Conservation (phyloP, 2,888 invertebrate genomes). For the Nezara viridula region DNA sequence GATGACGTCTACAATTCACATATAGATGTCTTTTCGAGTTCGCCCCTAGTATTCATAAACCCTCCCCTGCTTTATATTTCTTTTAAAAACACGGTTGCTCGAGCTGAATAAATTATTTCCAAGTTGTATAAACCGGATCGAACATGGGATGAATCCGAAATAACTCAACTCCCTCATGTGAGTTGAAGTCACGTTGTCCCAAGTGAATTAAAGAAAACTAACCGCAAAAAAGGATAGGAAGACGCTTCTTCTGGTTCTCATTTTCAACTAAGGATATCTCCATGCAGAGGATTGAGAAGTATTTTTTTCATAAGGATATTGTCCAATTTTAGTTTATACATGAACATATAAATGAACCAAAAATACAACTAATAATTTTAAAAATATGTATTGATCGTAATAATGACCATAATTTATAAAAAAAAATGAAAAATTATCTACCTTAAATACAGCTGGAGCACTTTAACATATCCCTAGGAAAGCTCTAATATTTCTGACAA, state of each 20-base stretch:
- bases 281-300: neutral
- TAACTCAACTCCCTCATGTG: conserved; percentile 15
- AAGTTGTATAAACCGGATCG: neutral
- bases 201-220: neutral
- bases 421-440: too few species aligned
- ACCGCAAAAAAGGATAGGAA: neutral
- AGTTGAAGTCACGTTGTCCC: neutral
- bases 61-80: neutral
- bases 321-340: neutral
- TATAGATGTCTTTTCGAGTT: neutral
- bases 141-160: neutral
- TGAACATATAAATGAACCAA: too few species aligned
- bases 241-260: neutral
- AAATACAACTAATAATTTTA: too few species aligned
- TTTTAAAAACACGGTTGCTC: neutral
- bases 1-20: neutral
- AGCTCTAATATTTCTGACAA: too few species aligned
- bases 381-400: too few species aligned
- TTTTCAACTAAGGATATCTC: neutral
- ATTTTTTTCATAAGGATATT: neutral
- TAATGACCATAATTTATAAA: too few species aligned
- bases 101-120: neutral
- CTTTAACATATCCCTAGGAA: too few species aligned
- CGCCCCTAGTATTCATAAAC: neutral
- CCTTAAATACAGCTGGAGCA: too few species aligned